Conservation (phyloP, 1,140 invertebrate genomes). For the Temnothorax longispinosus region DNA sequence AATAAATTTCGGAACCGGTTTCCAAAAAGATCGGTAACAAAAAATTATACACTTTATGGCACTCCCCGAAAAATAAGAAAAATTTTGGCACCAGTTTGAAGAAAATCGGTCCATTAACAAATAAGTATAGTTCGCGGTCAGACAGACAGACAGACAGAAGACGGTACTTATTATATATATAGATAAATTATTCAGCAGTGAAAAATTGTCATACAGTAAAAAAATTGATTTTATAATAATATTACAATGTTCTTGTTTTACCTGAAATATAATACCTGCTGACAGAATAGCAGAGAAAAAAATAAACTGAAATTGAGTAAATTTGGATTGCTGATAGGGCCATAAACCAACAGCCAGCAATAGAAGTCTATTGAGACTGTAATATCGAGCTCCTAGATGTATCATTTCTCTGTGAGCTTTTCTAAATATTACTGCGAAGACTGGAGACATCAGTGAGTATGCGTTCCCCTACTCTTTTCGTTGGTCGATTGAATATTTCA, state of each 20-base stretch:
- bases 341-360: background rate
- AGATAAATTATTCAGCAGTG: background rate
- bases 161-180: too few species aligned
- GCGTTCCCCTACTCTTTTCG: background rate
- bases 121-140: too few species aligned
- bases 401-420: background rate
- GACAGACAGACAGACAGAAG: too few species aligned
- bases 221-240: background rate
- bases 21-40: too few species aligned
- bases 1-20: too few species aligned
- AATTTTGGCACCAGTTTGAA: too few species aligned
- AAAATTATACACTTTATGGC: too few species aligned
- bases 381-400: background rate
- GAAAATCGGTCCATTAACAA: too few species aligned
- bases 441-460: background rate
- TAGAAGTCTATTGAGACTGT: background rate
- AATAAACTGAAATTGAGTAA: background rate
- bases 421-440: background rate
- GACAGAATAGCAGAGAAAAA: background rate
- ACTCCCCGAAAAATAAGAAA: too few species aligned
- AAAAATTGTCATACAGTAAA: background rate
- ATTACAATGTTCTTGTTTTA: background rate
- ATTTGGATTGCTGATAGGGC: background rate
- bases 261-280: slow-evolving; percentile 2
- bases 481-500: background rate